A percentile compares a stretch with the other conserved stretches of the same genome.
Conservation (phyloP, 1,140 invertebrate species). For the Solenopsis invicta region DNA sequence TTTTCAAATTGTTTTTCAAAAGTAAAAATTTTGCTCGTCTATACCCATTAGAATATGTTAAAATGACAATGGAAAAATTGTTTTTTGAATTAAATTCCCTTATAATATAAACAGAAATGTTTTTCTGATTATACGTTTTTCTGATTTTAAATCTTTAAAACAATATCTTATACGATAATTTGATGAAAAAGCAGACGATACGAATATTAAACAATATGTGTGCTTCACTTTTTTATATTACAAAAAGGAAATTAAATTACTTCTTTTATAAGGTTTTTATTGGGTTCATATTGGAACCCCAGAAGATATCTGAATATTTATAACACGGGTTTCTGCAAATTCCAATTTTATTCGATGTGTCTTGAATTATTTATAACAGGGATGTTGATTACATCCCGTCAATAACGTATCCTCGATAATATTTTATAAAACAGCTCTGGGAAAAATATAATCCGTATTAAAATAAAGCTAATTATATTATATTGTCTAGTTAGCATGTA, state of each 20-base stretch:
- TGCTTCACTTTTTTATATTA: not conserved
- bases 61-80: not conserved
- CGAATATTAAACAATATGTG: not conserved
- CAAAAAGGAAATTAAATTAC: not conserved
- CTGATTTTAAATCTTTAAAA: not conserved
- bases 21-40: not conserved
- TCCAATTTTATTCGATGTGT: not conserved
- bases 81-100: not conserved
- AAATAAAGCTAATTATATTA: not conserved
- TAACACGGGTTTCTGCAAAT: not conserved
- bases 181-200: not conserved
- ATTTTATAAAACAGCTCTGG: not conserved
- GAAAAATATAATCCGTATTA: not conserved
- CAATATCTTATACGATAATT: not conserved
- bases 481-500: not conserved
- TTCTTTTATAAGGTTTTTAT: not conserved
- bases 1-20: not conserved
- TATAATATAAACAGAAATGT: not conserved
- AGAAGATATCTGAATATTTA: not conserved
- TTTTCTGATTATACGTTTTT: not conserved
- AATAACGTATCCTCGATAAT: not conserved
- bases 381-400: too few relatives aligned
- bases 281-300: not conserved
- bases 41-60: not conserved
- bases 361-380: not conserved